Evolutionary conservation across 2,888 invertebrate genomes (phyloP), one percentile per base, ranked within the genome.

Genomic region (Acleris laterana): DNA sequence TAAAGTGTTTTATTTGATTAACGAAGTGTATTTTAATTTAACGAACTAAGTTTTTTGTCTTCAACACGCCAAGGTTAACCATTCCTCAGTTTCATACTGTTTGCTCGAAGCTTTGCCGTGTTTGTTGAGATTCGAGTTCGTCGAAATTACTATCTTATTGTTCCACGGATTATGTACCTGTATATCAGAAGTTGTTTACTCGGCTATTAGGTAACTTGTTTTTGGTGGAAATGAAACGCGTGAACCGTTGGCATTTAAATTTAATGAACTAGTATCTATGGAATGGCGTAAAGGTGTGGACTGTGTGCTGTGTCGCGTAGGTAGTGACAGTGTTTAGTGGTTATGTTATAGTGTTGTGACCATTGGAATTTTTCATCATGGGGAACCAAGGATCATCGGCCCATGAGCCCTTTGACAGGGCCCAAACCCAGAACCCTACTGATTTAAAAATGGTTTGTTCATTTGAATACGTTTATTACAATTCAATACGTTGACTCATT

Each of bases 331-430:
- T 71, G 70, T 56, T 63, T 68, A 69, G 76, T 80, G 78, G 74
- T 72, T 77, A 76, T 73, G 74, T 79, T 74, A 69, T 74, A 79
- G 77, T 77, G 74, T 71, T 73, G 76, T 74, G 76, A 70, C 74
- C 38, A 13, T 38, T 38, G 38, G 38, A 38, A 38, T 38, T 38
- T 32, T 62, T 61, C 70, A 88, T 73, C 76, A 97, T 96, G 97
- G 97, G 97, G 81, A 97, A 97, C 88, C 96, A 96, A 89, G 96
- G 96, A 81, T 96, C 97, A 75, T 96, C 96, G 81, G 94, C 95
- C 74, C 97, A 97, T 89, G 96, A 96, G 89, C 96, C 97, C 77
- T 94, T 97, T 85, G 96, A 96, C 84, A 94, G 95, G 85, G 95
- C 94, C 71, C 92, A 93, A 76, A 87, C 88, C 72, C 87, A 93